phyloP scores from a whole-genome alignment of 2,113 vertebrate species.

The Myodes glareolus region DNA sequence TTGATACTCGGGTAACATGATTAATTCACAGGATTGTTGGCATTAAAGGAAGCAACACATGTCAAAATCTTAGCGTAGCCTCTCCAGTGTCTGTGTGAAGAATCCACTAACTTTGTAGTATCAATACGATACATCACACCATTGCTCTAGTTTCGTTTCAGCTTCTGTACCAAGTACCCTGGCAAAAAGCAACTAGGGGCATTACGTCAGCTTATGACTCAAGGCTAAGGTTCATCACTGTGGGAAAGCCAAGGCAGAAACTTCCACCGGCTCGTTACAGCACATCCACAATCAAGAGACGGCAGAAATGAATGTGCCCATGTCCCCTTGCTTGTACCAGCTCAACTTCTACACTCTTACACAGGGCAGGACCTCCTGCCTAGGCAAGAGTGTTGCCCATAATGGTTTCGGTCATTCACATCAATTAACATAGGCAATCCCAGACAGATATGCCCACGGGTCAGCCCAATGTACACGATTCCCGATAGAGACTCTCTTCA shows the following conservation, averaged over 20 bases:
- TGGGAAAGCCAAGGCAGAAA: background rate
- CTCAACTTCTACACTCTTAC: background rate
- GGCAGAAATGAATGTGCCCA: background rate
- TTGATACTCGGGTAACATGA: background rate
- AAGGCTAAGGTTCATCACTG: too few species aligned
- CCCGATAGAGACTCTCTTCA: background rate
- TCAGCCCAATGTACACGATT: background rate
- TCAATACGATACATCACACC: background rate
- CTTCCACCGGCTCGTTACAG: background rate
- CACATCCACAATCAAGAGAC: background rate
- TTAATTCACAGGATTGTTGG: background rate
- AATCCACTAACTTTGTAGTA: background rate
- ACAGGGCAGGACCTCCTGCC: background rate
- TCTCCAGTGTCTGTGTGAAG: background rate
- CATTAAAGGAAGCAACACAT: background rate
- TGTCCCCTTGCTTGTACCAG: background rate
- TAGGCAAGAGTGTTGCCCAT: background rate
- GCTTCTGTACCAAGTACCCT: background rate
- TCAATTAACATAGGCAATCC: background rate
- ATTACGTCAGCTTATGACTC: background rate
- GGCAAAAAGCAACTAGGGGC: background rate
- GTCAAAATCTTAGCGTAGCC: background rate
- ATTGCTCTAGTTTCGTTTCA: background rate
- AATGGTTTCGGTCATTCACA: background rate
- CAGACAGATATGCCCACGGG: background rate